Evolutionary conservation across 2,888 invertebrate genomes (phyloP).

Genomic region (Idaea dimidiata): DNA sequence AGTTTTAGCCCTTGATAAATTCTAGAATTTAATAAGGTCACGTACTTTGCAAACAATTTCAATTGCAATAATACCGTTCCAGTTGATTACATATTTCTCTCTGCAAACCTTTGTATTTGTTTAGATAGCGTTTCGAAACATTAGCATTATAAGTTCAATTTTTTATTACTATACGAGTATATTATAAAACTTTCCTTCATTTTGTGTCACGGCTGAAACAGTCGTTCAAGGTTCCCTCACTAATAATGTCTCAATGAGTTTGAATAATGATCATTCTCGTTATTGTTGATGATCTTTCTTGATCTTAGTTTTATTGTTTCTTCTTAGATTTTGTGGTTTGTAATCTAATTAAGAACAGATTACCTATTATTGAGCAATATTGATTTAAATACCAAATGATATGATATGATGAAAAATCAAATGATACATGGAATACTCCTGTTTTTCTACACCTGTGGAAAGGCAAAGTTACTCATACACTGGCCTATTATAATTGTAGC

Average conservation of each 20-base stretch:
- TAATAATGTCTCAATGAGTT: background rate
- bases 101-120: conserved; percentile 30
- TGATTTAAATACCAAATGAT: too few relatives aligned
- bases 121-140: conserved; percentile 12
- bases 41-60: conserved; percentile 36
- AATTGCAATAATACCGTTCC: conserved; percentile 30
- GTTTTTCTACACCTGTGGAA: too few relatives aligned
- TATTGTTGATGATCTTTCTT: background rate
- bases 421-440: background rate
- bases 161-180: background rate
- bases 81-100: conserved; percentile 33
- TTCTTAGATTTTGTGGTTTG: background rate
- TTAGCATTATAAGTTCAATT: background rate
- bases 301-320: background rate
- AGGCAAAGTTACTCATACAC: background rate
- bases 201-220: background rate
- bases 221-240: background rate
- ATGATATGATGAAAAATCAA: too few relatives aligned
- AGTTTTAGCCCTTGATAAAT: conserved; percentile 16
- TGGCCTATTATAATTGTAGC: conserved; percentile 40
- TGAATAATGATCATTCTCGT: background rate
- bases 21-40: conserved; percentile 20
- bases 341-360: background rate
- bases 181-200: background rate
- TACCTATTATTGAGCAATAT: background rate